These are phyloP conservation scores for Petroica traversi DNA, from an alignment of 2,113 vertebrate species.

Conservation along the genomic window DNA sequence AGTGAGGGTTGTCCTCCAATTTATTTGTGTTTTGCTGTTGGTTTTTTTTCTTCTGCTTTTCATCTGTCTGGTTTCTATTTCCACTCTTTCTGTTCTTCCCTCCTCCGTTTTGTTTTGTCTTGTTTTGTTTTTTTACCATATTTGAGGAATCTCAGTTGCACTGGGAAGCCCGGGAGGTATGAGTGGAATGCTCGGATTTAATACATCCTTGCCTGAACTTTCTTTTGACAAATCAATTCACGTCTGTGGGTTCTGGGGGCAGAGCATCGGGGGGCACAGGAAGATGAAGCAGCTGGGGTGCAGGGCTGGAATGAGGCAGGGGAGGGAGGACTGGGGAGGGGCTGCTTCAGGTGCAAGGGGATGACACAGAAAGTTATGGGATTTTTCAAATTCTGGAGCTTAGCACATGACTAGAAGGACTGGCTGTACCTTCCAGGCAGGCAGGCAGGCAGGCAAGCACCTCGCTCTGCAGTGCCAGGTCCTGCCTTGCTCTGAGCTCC, in stretches of 20 bases:
- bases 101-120: constrained; percentile 12
- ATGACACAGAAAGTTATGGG: constrained; percentile 14
- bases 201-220: constrained; percentile 30
- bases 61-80: constrained; percentile 42
- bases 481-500: background rate
- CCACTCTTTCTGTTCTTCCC: background rate
- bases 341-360: background rate
- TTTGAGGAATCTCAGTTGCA: constrained; percentile 49
- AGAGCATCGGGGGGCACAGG: background rate
- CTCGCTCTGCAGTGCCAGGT: background rate
- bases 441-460: background rate
- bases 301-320: background rate
- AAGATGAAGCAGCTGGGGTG: background rate
- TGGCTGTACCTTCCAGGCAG: background rate
- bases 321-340: background rate
- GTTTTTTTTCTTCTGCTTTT: constrained; percentile 41
- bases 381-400: background rate
- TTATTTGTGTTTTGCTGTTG: constrained; percentile 1
- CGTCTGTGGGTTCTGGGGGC: constrained; percentile 25
- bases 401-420: background rate
- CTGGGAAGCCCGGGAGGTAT: constrained; percentile 50
- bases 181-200: constrained; percentile 71
- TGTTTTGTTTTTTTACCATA: constrained; percentile 12
- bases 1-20: constrained; percentile 11
- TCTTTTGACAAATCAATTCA: constrained; percentile 59